These are phyloP conservation scores for Amphiura filiformis DNA, from an alignment of 35 echinoderm and acorn worm genomes.

Conservation along the genomic window DNA sequence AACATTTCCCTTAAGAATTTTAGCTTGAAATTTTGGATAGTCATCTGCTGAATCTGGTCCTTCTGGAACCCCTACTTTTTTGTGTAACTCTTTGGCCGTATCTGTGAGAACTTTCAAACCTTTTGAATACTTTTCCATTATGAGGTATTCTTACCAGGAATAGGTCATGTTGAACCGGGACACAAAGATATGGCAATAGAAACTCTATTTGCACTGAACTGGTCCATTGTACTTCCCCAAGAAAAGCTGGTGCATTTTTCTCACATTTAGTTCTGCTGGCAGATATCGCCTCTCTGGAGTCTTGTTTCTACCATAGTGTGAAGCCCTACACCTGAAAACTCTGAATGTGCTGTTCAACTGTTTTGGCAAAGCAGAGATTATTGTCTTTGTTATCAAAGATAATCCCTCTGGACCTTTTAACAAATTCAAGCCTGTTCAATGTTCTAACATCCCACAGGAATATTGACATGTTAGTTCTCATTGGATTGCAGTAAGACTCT, in stretches of 20 bases:
- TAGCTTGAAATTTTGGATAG: slow-evolving; percentile 29
- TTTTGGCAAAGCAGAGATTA: slow-evolving; percentile 52
- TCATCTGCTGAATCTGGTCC: slow-evolving; percentile 47
- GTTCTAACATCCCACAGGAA: slow-evolving; percentile 15
- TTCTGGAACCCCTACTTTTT: slow-evolving; percentile 48
- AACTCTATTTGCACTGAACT: slow-evolving; percentile 23
- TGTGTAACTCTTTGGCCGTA: slow-evolving; percentile 48
- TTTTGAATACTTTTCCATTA: slow-evolving; percentile 3
- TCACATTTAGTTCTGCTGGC: background rate
- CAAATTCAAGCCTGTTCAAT: background rate
- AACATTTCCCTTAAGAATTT: slow-evolving; percentile 15
- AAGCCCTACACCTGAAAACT: slow-evolving; percentile 20
- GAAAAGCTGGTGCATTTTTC: slow-evolving; percentile 27
- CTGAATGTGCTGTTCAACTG: no score
- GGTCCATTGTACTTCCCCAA: background rate
- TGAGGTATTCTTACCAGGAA: slow-evolving; percentile 4
- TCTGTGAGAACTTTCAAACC: slow-evolving; percentile 19
- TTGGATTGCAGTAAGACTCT: slow-evolving; percentile 54
- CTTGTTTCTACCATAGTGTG: slow-evolving; percentile 49
- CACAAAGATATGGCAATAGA: slow-evolving; percentile 52
- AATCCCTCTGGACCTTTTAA: background rate
- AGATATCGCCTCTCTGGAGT: slow-evolving; percentile 27
- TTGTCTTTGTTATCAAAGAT: background rate
- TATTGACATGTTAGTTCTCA: slow-evolving; percentile 36
- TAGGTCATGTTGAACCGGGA: slow-evolving; percentile 15